Evolutionary conservation across 1,140 invertebrate species (phyloP).

Genomic region (Delia radicum): DNA sequence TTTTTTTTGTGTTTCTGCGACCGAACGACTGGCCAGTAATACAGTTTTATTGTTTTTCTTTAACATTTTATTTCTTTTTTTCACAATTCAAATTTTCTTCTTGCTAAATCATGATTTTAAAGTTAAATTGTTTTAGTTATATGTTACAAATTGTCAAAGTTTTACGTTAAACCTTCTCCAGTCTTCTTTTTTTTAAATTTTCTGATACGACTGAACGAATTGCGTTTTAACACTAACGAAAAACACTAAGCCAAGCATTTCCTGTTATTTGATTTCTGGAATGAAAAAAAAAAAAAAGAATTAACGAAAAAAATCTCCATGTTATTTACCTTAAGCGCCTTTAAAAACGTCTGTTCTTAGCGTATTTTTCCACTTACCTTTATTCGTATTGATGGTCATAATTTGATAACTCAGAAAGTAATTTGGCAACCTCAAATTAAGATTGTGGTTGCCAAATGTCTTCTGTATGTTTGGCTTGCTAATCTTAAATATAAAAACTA

Average conservation of each 20-base stretch:
- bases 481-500: no score
- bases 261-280: neutral
- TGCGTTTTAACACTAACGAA: neutral
- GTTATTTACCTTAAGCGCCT: no score
- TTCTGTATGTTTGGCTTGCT: no score
- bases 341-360: neutral
- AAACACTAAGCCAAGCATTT: neutral
- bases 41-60: neutral
- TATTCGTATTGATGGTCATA: no score
- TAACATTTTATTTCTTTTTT: neutral
- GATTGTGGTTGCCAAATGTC: no score
- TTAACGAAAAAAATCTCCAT: neutral
- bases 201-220: neutral
- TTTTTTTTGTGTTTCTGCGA: neutral
- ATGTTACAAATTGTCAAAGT: neutral
- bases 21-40: no score
- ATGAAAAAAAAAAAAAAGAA: neutral
- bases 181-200: no score
- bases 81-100: neutral
- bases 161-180: neutral
- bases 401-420: no score
- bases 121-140: neutral
- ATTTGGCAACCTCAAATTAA: no score
- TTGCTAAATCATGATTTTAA: neutral
- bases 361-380: no score